These are phyloP conservation scores for Globia sparganii DNA, from an alignment of 2,888 invertebrate species.

Conservation along the genomic window DNA sequence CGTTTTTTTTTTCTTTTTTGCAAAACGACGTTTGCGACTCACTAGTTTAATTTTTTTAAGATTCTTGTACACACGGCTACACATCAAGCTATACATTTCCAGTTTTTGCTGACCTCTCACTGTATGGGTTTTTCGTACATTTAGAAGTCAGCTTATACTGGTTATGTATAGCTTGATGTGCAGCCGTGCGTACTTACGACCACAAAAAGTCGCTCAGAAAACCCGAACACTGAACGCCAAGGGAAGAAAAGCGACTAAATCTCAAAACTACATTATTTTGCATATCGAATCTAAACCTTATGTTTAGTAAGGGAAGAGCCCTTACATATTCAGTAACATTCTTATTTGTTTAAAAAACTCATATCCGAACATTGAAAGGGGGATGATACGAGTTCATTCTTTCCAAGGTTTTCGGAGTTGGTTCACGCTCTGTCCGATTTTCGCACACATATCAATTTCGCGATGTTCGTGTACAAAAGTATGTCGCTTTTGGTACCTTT, in stretches of 20 bases:
- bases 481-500: background rate
- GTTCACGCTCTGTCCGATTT: background rate
- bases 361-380: background rate
- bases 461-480: background rate
- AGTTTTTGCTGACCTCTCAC: no score
- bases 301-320: background rate
- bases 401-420: background rate
- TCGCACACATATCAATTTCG: background rate
- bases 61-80: no score
- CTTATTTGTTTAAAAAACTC: background rate
- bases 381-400: slow-evolving; percentile 5
- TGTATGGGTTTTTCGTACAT: no score
- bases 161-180: no score
- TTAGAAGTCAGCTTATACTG: no score
- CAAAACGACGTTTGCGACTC: no score
- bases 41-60: no score
- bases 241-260: background rate
- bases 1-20: no score
- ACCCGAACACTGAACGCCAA: background rate
- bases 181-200: no score
- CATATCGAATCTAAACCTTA: background rate
- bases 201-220: background rate
- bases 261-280: background rate
- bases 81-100: no score
- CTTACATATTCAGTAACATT: background rate